Base-by-base conservation (phyloP, 2,888 invertebrate genomes). In the Macrosiphum euphorbiae region DNA sequence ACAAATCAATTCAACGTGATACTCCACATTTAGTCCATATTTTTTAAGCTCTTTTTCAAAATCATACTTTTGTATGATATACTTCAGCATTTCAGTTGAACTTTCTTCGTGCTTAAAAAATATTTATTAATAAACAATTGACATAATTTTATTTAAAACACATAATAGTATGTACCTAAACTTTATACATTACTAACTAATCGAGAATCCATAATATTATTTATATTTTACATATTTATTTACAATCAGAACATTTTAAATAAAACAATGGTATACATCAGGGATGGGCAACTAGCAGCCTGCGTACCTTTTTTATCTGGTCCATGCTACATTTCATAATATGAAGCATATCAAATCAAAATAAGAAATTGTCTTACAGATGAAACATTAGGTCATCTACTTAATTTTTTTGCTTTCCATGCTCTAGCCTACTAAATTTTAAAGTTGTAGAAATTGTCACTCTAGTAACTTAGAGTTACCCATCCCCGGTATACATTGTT, bases 61-160 rank as follows among this genome's bases (percentile, higher is more conserved):
- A 20, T 95, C 93, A 94, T 96, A 96, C 7, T 95, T 95, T 90
- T 96, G 95, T 47, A 96, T 94, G 92, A 97, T 95, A 94, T 96
- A 95, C 85, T 96, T 95, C 94, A 97, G 95, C 96, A 97, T 96
- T 90, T 95, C 94, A 16, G 96, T 95, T 3, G 96, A 96, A 24
- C 95, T 95, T n/a, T 95, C 95, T 95, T 97, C 97, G 95, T 97
- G 97, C 96, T 96, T 95, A 58, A 96, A 95, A 93, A 94, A 94
- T 91, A 95, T 94, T 88, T 88, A 94, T 11, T 2, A 61, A 86
- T 67, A 88, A 84, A 55, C n/a, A 41, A 88, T 41, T 55, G 24
- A 86, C 16, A 35, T 20, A 16, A 35, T n/a, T 67, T 67, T n/a
- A 67, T 5, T 35, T n/a, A 35, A 67, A 67, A 35, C 20, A 67